Conservation (phyloP, 2,888 invertebrate genomes). For the Andricus quercusramuli region DNA sequence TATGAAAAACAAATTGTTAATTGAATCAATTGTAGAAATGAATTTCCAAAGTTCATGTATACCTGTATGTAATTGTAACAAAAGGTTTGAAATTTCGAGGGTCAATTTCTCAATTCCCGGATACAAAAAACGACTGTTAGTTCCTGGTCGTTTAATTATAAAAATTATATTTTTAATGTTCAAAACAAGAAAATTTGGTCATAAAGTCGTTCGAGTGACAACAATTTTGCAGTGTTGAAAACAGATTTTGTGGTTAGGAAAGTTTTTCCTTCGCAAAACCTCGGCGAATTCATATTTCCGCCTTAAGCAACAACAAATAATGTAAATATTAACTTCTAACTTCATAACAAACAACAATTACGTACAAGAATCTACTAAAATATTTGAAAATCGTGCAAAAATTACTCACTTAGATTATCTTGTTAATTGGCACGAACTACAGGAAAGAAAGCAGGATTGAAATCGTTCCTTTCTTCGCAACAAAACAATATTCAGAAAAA, state of each 20-base stretch:
- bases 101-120: no score
- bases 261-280: not conserved
- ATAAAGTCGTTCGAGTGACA: no score
- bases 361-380: not conserved
- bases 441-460: constrained; percentile 8
- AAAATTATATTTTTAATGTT: no score
- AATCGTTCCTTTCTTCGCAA: not conserved
- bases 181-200: no score
- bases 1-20: no score
- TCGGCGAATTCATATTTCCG: not conserved
- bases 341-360: not conserved
- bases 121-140: no score
- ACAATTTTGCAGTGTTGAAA: not conserved
- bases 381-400: constrained; percentile 6
- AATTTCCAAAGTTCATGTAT: no score
- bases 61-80: no score
- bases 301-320: not conserved
- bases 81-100: no score
- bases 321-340: not conserved
- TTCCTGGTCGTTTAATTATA: no score
- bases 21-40: no score
- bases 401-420: not conserved
- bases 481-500: not conserved
- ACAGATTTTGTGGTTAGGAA: not conserved
- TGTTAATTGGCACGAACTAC: constrained; percentile 14